These are phyloP conservation scores for Rhopilema esculentum DNA, from an alignment of 30 jellyfish, hydroid and myxozoan species.

Conservation along the genomic window DNA sequence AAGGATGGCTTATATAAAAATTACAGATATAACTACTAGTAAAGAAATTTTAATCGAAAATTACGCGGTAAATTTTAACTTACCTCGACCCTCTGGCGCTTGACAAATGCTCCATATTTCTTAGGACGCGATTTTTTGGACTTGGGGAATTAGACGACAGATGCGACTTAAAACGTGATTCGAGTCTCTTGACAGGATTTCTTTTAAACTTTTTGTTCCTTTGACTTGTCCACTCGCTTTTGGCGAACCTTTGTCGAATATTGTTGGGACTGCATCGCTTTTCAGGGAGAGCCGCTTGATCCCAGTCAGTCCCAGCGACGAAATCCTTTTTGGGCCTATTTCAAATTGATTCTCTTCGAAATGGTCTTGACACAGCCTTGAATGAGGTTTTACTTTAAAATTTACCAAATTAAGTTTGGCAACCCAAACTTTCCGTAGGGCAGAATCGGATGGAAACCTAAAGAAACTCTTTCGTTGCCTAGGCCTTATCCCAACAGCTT, in stretches of 20 bases:
- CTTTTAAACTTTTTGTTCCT: slow-evolving; percentile 8
- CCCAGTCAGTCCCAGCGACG: slow-evolving; percentile 9
- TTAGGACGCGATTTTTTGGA: slow-evolving; percentile 11
- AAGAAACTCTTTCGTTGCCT: not conserved
- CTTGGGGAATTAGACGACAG: slow-evolving; percentile 2
- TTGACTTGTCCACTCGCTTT: slow-evolving; percentile 24
- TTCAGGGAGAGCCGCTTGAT: slow-evolving; percentile 17
- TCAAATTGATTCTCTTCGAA: slow-evolving; percentile 18
- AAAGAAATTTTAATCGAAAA: not conserved
- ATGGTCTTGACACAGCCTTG: slow-evolving; percentile 16
- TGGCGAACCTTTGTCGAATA: slow-evolving; percentile 19
- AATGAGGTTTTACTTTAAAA: slow-evolving; percentile 9
- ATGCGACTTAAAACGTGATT: not conserved
- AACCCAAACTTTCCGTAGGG: slow-evolving; percentile 14
- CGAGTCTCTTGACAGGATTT: slow-evolving; percentile 5
- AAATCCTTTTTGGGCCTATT: slow-evolving; percentile 7
- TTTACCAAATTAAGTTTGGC: not conserved
- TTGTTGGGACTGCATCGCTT: slow-evolving; percentile 23
- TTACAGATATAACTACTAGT: not conserved
- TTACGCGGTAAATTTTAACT: slow-evolving; percentile 1
- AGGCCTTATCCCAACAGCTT: not conserved
- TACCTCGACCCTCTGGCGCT: slow-evolving; percentile 14
- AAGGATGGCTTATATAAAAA: not conserved
- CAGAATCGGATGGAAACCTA: slow-evolving; percentile 15
- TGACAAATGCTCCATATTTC: slow-evolving; percentile 23